Evolutionary conservation across 2,113 vertebrate species (phyloP), one percentile per base, ranked within the genome.

Genomic region (Hippocampus mohnikei): DNA sequence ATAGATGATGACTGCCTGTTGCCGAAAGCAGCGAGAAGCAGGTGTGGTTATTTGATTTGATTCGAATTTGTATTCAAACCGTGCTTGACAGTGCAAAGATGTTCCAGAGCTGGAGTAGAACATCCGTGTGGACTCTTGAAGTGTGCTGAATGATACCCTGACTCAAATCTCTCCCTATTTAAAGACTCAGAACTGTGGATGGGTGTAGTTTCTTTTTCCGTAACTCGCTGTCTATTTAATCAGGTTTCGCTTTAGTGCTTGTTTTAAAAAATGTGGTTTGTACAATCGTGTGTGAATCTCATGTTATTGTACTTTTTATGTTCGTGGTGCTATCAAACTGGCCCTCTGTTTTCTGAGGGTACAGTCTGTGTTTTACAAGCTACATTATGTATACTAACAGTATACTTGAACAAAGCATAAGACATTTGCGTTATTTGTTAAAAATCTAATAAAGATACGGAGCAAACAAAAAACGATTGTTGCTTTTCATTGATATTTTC

Each of bases 271-370:
- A 53, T 40, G 16, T 58, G 25, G 18, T 62, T 73, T 80, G 76
- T 81, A 75, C 75, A 77, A 79, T 66, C 67, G 72, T 69, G 52
- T 84, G 79, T 89, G 76, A 83, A 79, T 85, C 59, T 44, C 81
- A 42, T 89, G 69, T 87, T 81, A 78, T 79, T 82, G 69, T 79
- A 42, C 70, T 73, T 81, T 82, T 83, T 50, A 50, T 83, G 33
- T 37, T 37, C 79, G 69, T 85, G 92, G 92, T 93, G 94, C 93
- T 95, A 91, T 80, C 68, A 69, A 87, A 73, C 81, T 63, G 86
- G 50, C 73, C 92, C 92, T 94, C 93, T 92, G 89, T 94, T 94
- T 93, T 93, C 80, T 94, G 88, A 94, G 92, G 93, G 67, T 13
- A 0, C 85, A 70, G 81, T 70, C 12, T 78, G 1, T 66, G 56